Conservation (phyloP, 2,888 invertebrate species). For the Apoderus coryli region DNA sequence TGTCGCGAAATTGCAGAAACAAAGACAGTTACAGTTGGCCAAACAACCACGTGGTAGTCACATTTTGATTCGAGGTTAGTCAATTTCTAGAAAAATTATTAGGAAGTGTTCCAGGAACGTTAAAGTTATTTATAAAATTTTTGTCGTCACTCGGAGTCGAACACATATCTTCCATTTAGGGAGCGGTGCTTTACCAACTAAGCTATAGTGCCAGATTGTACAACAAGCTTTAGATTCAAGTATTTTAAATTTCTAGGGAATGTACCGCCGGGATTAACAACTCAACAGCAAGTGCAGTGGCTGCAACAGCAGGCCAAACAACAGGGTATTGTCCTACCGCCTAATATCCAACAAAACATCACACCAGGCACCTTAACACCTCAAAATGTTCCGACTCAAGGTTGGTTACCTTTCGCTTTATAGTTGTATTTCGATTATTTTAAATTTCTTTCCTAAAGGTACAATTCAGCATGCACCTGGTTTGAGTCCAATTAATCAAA, state of each 20-base stretch:
- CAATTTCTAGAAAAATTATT: background rate
- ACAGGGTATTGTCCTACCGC: constrained; percentile 30
- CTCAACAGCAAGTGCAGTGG: constrained; percentile 33
- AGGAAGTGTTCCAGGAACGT: no score
- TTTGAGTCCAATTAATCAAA: constrained; percentile 28
- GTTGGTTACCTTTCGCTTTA: no score
- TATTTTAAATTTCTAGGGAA: constrained; percentile 25
- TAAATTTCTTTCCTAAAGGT: constrained; percentile 7
- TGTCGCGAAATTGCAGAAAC: constrained; percentile 58
- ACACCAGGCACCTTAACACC: constrained; percentile 19
- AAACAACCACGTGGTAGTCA: constrained; percentile 35
- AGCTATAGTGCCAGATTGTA: no score
- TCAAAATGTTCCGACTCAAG: no score
- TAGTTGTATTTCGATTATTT: background rate
- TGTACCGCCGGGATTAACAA: constrained; percentile 30
- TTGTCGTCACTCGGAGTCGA: no score
- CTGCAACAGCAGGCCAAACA: constrained; percentile 33
- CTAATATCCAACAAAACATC: constrained; percentile 26
- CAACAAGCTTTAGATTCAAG: no score
- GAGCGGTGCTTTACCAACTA: no score
- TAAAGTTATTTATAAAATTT: no score
- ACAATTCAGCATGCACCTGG: constrained; percentile 23
- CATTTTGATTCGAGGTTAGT: constrained; percentile 28
- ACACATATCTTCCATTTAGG: no score
- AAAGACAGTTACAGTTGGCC: constrained; percentile 40